Evolutionary conservation across 64 coral and sea anemone genomes (phyloP).

Genomic region (Montipora capricornis): DNA sequence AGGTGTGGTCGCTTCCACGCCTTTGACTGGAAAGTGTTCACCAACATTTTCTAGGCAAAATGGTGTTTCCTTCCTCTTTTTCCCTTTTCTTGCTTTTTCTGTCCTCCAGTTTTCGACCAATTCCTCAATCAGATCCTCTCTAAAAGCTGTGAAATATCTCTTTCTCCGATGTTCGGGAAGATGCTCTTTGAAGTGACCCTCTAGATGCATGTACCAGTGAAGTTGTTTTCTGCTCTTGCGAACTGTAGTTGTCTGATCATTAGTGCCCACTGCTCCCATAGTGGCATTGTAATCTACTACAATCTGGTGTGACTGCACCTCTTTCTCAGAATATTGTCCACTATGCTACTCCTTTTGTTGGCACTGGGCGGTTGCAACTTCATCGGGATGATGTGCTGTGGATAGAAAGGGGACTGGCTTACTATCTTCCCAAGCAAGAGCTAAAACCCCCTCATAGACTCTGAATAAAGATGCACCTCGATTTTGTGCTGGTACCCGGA

Average conservation of each 20-base stretch:
- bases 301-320: constrained; percentile 24
- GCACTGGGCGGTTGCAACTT: neutral
- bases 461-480: neutral
- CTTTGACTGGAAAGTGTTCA: constrained; percentile 63
- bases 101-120: constrained; percentile 60
- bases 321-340: constrained; percentile 13
- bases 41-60: constrained; percentile 59
- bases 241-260: constrained; percentile 23
- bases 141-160: neutral
- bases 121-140: constrained; percentile 60
- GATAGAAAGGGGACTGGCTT: constrained; percentile 65
- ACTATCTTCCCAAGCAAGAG: constrained; percentile 64
- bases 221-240: constrained; percentile 1
- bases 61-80: constrained; percentile 56
- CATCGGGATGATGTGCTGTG: constrained; percentile 53
- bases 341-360: constrained; percentile 14
- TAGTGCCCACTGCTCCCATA: constrained; percentile 47
- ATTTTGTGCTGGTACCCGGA: constrained; percentile 5
- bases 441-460: neutral
- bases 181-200: constrained; percentile 49
- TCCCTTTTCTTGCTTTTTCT: constrained; percentile 51
- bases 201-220: no score
- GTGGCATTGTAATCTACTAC: constrained; percentile 36
- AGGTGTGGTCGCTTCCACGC: constrained; percentile 62
- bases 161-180: neutral